phyloP scores from a whole-genome alignment of 2,888 invertebrate species.

The Troides helena region DNA sequence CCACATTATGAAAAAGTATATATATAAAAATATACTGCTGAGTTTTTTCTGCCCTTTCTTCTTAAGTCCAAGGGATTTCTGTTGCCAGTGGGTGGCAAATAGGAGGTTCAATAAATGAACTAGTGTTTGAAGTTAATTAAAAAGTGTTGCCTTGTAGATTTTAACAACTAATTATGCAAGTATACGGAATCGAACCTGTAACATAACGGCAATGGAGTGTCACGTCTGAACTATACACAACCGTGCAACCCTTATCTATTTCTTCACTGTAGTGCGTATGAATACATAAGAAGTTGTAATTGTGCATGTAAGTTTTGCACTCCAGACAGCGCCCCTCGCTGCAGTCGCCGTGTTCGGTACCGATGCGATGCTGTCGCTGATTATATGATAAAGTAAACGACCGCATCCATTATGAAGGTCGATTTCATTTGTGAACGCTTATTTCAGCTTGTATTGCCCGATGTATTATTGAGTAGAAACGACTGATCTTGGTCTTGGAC shows the following conservation, averaged over 20 bases:
- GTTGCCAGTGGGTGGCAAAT: too few species aligned
- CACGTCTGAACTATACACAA: not conserved
- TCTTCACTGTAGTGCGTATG: conserved; percentile 7
- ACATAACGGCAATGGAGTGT: not conserved
- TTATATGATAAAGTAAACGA: conserved; percentile 41
- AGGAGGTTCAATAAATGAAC: too few species aligned
- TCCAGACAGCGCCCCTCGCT: conserved; percentile 20
- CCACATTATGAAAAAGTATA: too few species aligned
- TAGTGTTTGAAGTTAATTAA: too few species aligned
- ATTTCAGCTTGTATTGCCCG: conserved; percentile 50
- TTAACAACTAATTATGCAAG: too few species aligned
- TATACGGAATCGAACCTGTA: not conserved
- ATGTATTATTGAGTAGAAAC: conserved; percentile 29
- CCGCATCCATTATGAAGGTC: conserved; percentile 54
- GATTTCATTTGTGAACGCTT: conserved; percentile 66
- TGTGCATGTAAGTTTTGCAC: conserved; percentile 13
- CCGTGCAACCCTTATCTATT: not conserved
- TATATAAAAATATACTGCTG: too few species aligned
- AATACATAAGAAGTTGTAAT: conserved; percentile 6
- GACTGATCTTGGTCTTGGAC: conserved; percentile 7
- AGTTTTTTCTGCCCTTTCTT: too few species aligned
- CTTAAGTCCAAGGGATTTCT: too few species aligned
- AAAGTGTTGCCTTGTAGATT: too few species aligned
- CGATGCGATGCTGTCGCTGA: conserved; percentile 32
- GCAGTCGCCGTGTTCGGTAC: conserved; percentile 19